Conservation (phyloP, 2,888 invertebrate genomes). For the Pyrochroa serraticornis region DNA sequence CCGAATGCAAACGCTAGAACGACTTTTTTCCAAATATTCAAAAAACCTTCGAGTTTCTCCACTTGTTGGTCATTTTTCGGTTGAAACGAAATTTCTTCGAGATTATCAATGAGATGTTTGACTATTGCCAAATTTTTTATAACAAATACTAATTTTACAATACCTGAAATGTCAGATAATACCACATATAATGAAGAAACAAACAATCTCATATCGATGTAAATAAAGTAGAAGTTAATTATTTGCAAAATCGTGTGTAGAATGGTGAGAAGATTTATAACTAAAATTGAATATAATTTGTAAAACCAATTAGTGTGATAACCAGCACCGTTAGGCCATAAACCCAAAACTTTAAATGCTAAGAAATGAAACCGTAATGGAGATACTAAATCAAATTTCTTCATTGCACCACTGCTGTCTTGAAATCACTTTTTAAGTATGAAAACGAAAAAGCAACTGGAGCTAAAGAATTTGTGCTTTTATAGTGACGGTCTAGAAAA, state of each 20-base stretch:
- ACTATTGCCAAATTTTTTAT: constrained; percentile 4
- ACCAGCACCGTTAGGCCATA: neutral
- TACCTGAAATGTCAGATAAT: neutral
- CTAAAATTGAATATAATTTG: neutral
- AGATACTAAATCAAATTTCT: too few species aligned
- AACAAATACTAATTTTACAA: constrained; percentile 4
- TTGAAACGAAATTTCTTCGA: constrained; percentile 28
- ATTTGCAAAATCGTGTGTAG: neutral
- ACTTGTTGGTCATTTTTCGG: constrained; percentile 22
- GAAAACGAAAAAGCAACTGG: too few species aligned
- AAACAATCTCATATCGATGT: constrained; percentile 1
- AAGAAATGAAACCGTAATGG: neutral
- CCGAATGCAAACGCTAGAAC: constrained; percentile 14
- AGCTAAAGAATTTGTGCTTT: too few species aligned
- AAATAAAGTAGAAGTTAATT: constrained; percentile 3
- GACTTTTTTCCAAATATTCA: constrained; percentile 22
- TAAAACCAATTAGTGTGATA: neutral
- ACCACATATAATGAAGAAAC: neutral
- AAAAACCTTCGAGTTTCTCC: constrained; percentile 5
- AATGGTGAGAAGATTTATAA: neutral
- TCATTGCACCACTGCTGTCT: too few species aligned
- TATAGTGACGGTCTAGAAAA: too few species aligned
- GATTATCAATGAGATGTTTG: constrained; percentile 1
- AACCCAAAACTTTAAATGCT: neutral
- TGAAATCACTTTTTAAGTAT: too few species aligned